Evolutionary conservation across 2,888 invertebrate genomes (phyloP).

Genomic region (Nyleta sp.): DNA sequence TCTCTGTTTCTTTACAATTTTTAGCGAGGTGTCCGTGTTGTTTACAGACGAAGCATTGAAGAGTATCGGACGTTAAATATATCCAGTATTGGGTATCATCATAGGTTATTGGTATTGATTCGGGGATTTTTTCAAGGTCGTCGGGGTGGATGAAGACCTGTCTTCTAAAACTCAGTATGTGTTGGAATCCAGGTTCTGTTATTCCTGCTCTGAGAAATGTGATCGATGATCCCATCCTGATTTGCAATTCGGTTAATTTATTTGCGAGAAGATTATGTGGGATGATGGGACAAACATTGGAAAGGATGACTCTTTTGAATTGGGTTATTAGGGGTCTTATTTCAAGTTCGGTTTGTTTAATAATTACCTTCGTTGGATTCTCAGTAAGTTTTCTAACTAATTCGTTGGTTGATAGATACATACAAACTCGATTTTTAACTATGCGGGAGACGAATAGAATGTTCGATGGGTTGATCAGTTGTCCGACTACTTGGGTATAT

Average conservation of each 20-base stretch:
- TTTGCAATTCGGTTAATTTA: constrained; percentile 39
- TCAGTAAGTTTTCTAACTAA: constrained; percentile 28
- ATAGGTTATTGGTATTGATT: constrained; percentile 44
- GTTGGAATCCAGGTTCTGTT: constrained; percentile 42
- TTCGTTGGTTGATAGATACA: constrained; percentile 42
- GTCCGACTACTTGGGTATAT: background rate
- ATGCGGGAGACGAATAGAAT: constrained; percentile 22
- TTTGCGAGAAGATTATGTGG: constrained; percentile 41
- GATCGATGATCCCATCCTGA: constrained; percentile 55
- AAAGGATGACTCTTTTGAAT: constrained; percentile 50
- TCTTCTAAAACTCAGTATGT: constrained; percentile 63
- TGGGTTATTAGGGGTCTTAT: constrained; percentile 54
- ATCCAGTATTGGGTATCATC: constrained; percentile 60
- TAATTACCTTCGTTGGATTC: constrained; percentile 21
- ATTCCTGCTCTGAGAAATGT: constrained; percentile 58
- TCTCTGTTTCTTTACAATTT: constrained; percentile 13
- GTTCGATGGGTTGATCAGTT: constrained; percentile 2
- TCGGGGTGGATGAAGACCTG: constrained; percentile 64
- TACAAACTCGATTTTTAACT: constrained; percentile 39
- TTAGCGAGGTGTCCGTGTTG: constrained; percentile 29
- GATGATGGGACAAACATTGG: constrained; percentile 65
- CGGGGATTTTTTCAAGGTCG: constrained; percentile 47
- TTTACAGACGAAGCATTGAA: constrained; percentile 47
- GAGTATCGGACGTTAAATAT: constrained; percentile 40
- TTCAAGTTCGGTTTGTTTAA: constrained; percentile 5